These are phyloP conservation scores for Peromyscus californicus DNA, from an alignment of 2,113 vertebrate species.

Conservation along the genomic window DNA sequence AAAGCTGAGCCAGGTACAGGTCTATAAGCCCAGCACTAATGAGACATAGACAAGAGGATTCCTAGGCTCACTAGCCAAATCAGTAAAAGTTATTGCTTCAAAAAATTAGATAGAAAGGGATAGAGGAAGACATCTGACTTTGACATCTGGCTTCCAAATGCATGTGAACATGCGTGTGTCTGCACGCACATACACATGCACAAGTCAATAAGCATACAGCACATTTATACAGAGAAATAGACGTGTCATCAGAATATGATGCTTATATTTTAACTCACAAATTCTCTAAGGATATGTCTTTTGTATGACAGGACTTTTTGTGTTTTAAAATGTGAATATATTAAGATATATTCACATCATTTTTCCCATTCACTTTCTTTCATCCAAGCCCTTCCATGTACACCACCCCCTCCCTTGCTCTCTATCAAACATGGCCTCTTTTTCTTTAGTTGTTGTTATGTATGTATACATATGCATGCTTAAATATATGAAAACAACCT, in stretches of 20 bases:
- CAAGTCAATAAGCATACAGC: background rate
- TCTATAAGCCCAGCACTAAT: background rate
- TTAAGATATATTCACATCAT: background rate
- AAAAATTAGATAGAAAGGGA: background rate
- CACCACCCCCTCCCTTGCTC: background rate
- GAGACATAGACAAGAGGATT: background rate
- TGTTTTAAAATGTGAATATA: too few relatives aligned
- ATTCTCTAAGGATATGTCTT: background rate
- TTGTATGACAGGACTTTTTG: background rate
- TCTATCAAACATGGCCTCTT: background rate
- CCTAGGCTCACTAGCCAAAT: background rate
- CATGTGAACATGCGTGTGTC: background rate
- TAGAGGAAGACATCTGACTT: too few relatives aligned
- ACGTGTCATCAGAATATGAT: constrained; percentile 2
- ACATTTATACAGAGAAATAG: background rate
- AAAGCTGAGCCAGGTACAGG: background rate
- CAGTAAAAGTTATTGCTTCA: background rate
- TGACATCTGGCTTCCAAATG: background rate
- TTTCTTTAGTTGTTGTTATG: background rate
- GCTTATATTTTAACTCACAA: background rate
- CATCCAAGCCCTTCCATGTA: background rate
- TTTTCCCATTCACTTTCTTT: background rate
- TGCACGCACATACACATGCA: background rate
- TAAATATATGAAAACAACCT: background rate
- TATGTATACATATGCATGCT: background rate